Conservation (phyloP, 2,113 vertebrate species). For the Hyaena hyaena region DNA sequence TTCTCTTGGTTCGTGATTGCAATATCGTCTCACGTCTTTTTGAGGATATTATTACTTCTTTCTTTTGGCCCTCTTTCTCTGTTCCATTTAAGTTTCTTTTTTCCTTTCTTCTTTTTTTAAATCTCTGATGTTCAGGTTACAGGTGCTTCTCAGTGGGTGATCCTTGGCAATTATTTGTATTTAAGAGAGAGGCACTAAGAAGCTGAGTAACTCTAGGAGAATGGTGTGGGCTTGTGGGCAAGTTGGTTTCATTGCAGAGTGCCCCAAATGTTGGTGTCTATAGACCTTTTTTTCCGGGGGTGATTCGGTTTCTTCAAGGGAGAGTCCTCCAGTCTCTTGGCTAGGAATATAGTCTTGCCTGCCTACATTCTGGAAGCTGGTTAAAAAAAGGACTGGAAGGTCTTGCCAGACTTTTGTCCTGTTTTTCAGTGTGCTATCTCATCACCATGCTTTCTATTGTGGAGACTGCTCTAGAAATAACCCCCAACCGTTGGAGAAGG, state of each 20-base stretch:
- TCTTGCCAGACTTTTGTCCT: not conserved
- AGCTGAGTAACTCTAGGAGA: not conserved
- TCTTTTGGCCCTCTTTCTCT: not conserved
- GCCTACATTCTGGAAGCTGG: not conserved
- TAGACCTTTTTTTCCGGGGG: not conserved
- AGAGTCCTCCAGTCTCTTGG: not conserved
- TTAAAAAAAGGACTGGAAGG: not conserved
- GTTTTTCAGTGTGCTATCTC: not conserved
- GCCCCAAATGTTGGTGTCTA: not conserved
- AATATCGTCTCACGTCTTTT: not conserved
- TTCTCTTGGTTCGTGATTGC: not conserved
- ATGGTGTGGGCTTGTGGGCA: not conserved
- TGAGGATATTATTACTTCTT: not conserved
- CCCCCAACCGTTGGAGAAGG: not conserved
- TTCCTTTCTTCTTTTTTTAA: too few relatives aligned
- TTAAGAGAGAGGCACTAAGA: not conserved
- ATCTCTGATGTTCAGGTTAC: not conserved
- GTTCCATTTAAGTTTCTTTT: not conserved
- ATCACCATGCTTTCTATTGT: not conserved
- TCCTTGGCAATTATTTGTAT: not conserved
- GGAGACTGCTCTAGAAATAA: not conserved
- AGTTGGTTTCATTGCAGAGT: not conserved
- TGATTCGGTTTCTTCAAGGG: not conserved
- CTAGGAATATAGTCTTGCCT: not conserved
- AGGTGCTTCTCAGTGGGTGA: not conserved